Base-by-base conservation (phyloP, 2,888 invertebrate species). In the Saturnia pavonia region DNA sequence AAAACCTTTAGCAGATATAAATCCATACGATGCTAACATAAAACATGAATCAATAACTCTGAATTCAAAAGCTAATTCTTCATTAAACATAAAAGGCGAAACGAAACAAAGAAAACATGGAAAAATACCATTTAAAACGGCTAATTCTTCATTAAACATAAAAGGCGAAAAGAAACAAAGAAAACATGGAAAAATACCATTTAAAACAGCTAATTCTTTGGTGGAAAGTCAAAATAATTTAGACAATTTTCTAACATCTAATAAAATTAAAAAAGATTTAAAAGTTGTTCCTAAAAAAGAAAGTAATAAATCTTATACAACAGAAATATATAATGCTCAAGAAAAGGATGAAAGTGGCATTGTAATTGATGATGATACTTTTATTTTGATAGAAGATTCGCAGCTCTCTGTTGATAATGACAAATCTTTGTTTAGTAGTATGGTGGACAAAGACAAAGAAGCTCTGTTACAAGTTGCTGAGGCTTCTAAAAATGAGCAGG, bases 1-100 rank as follows among this genome's bases (percentile, higher is more conserved):
- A 74, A 87, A 82, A 80, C 91, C 91, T 70, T 87, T 93, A 74
- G 74, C 85, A 72, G 89, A 91, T 76, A 76, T 93, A 45, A 87
- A 85, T 83, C 78, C 88, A 2, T 91, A 91, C 75, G 22, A 68
- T 40, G n/a, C n/a, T 65, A 40, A 65, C 19, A 65, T 40, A n/a
- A 65, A 65, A n/a, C 40, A 1, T 65, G 19, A 40, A n/a, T 2
- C 40, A 65, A 12, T 14, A n/a, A 40, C 9, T 16, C 27, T 6
- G 9, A 68, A 68, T 48, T 22, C 22, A 66, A 27, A 73, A 51
- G 68, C 60, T 69, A 73, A 75, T 72, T 42, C 68, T n/a, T 12
- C 69, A 71, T 70, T 65, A 67, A 72, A 71, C 51, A 71, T 60
- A 67, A 65, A n/a, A 9, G 16, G 9, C 70, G 12, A 42, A 69